Percentiles rank a stretch among this genome's conserved stretches.
These are phyloP conservation scores for Charina bottae DNA, from an alignment of 2,113 vertebrate species.

Conservation along the genomic window DNA sequence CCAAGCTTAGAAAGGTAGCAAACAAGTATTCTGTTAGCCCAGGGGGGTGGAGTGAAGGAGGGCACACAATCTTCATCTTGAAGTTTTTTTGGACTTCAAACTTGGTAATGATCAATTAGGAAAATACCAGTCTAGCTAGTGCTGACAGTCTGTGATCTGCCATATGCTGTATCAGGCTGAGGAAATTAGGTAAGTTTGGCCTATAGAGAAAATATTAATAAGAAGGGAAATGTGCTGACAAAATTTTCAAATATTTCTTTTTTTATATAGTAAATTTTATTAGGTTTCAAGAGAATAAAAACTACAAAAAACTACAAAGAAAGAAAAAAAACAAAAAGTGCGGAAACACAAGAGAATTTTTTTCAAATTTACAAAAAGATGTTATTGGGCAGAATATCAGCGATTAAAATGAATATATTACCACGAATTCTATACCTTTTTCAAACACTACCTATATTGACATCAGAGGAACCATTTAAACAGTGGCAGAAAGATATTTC, in stretches of 20 bases:
- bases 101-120: neutral
- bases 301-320: too few species aligned
- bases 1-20: neutral
- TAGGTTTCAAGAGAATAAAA: too few species aligned
- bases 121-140: neutral
- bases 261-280: too few species aligned
- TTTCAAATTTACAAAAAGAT: too few species aligned
- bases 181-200: neutral
- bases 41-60: neutral
- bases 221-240: constrained; percentile 1
- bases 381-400: too few species aligned
- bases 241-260: constrained; percentile 9
- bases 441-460: too few species aligned
- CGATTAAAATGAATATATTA: too few species aligned
- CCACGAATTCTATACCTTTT: too few species aligned
- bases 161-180: neutral
- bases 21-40: neutral
- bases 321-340: too few species aligned
- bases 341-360: too few species aligned
- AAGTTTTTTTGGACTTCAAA: neutral
- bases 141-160: neutral
- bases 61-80: neutral
- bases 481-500: too few species aligned
- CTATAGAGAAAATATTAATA: constrained; percentile 19
- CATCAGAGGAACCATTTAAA: too few species aligned